Percentiles rank a stretch among this genome's conserved stretches.
Evolutionary conservation across 2,888 invertebrate genomes (phyloP).

Genomic region (Anarsia innoxiella): DNA sequence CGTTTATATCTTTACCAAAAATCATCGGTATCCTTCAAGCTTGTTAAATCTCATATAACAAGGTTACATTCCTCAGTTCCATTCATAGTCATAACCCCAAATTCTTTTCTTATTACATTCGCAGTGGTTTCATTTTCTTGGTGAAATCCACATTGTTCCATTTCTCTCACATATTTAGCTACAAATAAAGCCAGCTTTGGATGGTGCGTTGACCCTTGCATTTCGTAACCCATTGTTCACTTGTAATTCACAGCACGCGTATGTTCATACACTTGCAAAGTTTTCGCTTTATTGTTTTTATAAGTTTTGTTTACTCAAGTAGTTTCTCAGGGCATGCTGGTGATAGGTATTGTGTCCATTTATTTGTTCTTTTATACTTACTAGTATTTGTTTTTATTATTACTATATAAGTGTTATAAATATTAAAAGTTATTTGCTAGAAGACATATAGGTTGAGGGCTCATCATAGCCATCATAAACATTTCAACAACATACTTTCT

Average conservation of each 20-base stretch:
- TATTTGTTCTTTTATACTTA: too few relatives aligned
- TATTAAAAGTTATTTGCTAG: too few relatives aligned
- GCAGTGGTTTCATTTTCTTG: conserved; percentile 1
- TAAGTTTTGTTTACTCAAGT: conserved; percentile 3
- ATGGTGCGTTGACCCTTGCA: conserved; percentile 45
- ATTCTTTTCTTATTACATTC: conserved; percentile 3
- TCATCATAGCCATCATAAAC: too few relatives aligned
- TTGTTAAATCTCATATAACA: too few relatives aligned
- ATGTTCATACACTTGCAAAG: conserved; percentile 18
- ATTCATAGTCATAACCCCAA: conserved; percentile 1
- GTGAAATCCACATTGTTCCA: conserved; percentile 10
- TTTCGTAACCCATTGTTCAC: conserved; percentile 50
- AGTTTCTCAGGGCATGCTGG: background rate
- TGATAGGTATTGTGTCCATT: too few relatives aligned
- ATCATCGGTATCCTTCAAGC: too few relatives aligned
- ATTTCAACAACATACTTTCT: too few relatives aligned
- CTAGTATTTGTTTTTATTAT: too few relatives aligned
- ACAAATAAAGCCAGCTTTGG: conserved; percentile 17
- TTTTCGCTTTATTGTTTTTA: conserved; percentile 11
- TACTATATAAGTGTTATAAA: too few relatives aligned
- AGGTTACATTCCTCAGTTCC: too few relatives aligned
- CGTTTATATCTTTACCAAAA: too few relatives aligned
- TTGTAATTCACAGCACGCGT: conserved; percentile 31
- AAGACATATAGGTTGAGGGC: too few relatives aligned
- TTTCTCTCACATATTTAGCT: conserved; percentile 10